phyloP scores from a whole-genome alignment of 2,113 vertebrate genomes.

The Bujurquina vittata region DNA sequence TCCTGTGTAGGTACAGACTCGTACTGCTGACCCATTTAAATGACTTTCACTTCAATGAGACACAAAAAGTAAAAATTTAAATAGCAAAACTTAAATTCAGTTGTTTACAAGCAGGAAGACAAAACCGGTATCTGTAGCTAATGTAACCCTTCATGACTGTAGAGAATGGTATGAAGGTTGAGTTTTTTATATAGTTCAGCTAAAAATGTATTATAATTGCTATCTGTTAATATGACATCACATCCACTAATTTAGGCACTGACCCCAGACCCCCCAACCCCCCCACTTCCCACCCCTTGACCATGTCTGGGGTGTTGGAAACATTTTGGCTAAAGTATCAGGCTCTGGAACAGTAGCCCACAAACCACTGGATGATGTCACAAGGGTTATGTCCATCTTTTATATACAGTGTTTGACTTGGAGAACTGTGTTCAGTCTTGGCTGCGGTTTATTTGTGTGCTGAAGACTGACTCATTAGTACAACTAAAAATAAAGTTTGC shows the following conservation, averaged over 20 bases:
- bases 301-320: fast-evolving
- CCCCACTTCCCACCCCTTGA: fast-evolving
- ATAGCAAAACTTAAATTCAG: not conserved
- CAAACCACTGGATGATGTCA: not conserved
- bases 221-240: too few species aligned
- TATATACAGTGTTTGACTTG: not conserved
- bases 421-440: not conserved
- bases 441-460: not conserved
- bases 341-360: too few species aligned
- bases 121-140: not conserved
- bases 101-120: fast-evolving
- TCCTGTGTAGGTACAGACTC: not conserved
- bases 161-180: not conserved
- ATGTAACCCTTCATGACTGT: not conserved
- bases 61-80: not conserved
- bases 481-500: not conserved
- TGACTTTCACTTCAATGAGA: not conserved
- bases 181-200: not conserved
- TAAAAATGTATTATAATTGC: not conserved
- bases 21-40: not conserved
- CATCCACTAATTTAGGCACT: not conserved
- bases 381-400: not conserved
- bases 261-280: too few species aligned
- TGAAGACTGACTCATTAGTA: not conserved
- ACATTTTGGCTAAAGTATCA: not conserved